Evolutionary conservation across 2,888 invertebrate species (phyloP).

Genomic region (Leptinotarsa juncta): DNA sequence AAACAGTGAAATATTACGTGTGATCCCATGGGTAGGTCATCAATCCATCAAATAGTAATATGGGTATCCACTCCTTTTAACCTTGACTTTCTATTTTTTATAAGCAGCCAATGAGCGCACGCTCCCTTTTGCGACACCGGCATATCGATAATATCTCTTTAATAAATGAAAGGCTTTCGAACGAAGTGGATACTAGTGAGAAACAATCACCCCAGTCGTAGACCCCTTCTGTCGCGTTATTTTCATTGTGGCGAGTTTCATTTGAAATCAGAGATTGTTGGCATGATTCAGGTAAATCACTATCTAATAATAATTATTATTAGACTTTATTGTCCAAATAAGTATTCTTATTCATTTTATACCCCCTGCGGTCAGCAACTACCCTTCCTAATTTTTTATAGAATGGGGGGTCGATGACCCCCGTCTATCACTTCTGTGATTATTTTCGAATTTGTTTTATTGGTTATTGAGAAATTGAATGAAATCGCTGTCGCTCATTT

Average conservation of each 20-base stretch:
- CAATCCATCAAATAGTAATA: constrained; percentile 6
- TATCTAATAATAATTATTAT: too few species aligned
- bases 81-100: constrained; percentile 18
- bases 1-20: neutral
- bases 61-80: constrained; percentile 8
- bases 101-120: constrained; percentile 13
- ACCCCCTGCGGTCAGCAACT: too few species aligned
- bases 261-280: too few species aligned
- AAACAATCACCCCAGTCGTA: neutral
- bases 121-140: constrained; percentile 2
- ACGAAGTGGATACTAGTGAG: neutral
- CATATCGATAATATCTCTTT: constrained; percentile 4
- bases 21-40: neutral
- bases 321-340: too few species aligned
- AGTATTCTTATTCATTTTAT: too few species aligned
- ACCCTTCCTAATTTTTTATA: too few species aligned
- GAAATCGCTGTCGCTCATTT: too few species aligned
- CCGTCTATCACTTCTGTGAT: too few species aligned
- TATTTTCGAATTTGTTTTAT: too few species aligned
- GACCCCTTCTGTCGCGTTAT: neutral
- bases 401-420: too few species aligned
- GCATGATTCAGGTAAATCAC: too few species aligned
- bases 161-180: constrained; percentile 1
- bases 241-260: neutral
- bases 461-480: too few species aligned